These are phyloP conservation scores for Chloroclysta siterata DNA, from an alignment of 2,888 invertebrate species.

Conservation along the genomic window DNA sequence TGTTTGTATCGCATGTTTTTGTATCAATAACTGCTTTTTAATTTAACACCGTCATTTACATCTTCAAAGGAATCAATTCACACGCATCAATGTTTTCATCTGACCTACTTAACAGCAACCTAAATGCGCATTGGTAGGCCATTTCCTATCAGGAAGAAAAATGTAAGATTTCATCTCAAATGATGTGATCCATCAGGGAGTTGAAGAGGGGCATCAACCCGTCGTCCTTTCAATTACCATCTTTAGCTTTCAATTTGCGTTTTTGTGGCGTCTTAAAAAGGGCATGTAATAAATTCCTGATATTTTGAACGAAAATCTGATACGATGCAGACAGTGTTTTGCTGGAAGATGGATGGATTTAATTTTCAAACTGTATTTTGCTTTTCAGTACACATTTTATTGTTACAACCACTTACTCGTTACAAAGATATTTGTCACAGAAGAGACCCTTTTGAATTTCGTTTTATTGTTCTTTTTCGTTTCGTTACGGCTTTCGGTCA, in stretches of 20 bases:
- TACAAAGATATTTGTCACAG: neutral
- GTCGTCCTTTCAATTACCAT: slow-evolving; percentile 80
- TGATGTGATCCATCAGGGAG: slow-evolving; percentile 77
- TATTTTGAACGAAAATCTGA: slow-evolving; percentile 51
- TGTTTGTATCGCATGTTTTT: neutral
- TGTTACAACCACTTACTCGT: too few relatives aligned
- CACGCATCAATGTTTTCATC: slow-evolving; percentile 32
- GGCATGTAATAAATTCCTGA: slow-evolving; percentile 62
- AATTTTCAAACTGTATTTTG: slow-evolving; percentile 9
- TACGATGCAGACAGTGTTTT: slow-evolving; percentile 39
- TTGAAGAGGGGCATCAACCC: slow-evolving; percentile 75
- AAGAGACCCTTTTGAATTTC: neutral
- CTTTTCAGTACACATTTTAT: slow-evolving; percentile 4
- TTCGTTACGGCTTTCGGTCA: neutral
- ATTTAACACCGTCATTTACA: neutral
- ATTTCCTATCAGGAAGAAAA: slow-evolving; percentile 54
- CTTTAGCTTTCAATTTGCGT: slow-evolving; percentile 83
- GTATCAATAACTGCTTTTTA: neutral
- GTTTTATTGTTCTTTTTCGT: neutral
- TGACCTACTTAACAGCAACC: slow-evolving; percentile 41
- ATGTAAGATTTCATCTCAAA: slow-evolving; percentile 66
- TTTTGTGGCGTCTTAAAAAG: slow-evolving; percentile 72
- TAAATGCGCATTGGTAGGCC: slow-evolving; percentile 44
- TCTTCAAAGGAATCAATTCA: slow-evolving; percentile 21
- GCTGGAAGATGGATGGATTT: slow-evolving; percentile 16